Conservation (phyloP, 1,140 invertebrate species). For the Mamestra configurata region DNA sequence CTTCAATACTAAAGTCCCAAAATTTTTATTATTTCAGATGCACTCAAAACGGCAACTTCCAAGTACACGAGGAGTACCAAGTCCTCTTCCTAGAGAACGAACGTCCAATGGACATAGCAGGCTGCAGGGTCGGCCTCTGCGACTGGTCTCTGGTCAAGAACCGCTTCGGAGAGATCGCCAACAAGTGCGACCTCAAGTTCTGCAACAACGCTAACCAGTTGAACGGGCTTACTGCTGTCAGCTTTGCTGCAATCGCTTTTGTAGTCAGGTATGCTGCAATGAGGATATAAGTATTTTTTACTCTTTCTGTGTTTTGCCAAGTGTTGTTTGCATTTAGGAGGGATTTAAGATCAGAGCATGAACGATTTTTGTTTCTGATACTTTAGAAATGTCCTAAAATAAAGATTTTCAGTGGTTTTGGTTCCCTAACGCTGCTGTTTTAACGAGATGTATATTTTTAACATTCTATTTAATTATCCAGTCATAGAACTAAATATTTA, state of each 20-base stretch:
- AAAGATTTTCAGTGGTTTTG: too few species aligned
- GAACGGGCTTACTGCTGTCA: constrained; percentile 55
- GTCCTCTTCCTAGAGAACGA: constrained; percentile 90
- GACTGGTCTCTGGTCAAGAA: constrained; percentile 87
- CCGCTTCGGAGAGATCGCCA: constrained; percentile 69
- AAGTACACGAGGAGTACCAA: constrained; percentile 87
- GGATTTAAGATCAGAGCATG: too few species aligned
- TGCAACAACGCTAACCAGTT: constrained; percentile 73
- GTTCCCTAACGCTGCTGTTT: too few species aligned
- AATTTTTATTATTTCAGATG: constrained; percentile 83
- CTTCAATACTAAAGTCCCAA: too few species aligned
- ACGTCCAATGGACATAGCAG: constrained; percentile 88
- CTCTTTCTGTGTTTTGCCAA: not conserved
- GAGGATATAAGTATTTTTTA: constrained; percentile 41
- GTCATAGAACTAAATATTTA: too few species aligned
- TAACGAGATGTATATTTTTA: too few species aligned
- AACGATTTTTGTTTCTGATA: not conserved
- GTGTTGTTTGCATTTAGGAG: too few species aligned
- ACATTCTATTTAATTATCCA: too few species aligned
- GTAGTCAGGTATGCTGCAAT: constrained; percentile 48
- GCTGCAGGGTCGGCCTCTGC: constrained; percentile 90
- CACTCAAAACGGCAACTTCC: constrained; percentile 79
- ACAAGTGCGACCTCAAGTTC: constrained; percentile 79
- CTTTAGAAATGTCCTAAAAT: not conserved
- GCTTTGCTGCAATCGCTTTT: constrained; percentile 54